Evolutionary conservation across 2,888 invertebrate species (phyloP).

Genomic region (Cyrtodaria siliqua): DNA sequence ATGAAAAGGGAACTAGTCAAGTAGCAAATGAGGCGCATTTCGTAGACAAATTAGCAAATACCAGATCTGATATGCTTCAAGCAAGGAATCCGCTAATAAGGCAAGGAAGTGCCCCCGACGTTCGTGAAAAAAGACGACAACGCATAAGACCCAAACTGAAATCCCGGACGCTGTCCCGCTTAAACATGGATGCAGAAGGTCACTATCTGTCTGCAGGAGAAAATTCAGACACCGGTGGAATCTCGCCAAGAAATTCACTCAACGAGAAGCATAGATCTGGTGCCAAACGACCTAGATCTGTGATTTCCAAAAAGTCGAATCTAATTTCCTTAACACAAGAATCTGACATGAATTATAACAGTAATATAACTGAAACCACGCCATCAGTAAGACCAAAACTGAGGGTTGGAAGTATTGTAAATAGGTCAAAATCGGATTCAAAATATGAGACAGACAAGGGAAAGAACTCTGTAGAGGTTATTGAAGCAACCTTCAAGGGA

Average conservation of each 20-base stretch:
- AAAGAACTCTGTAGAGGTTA: slow-evolving; percentile 1
- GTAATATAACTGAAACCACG: slow-evolving; percentile 1
- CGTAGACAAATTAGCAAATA: too few relatives aligned
- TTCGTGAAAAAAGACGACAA: slow-evolving; percentile 5
- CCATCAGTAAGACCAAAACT: slow-evolving; percentile 29
- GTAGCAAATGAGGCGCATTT: too few relatives aligned
- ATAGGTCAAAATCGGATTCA: slow-evolving; percentile 51
- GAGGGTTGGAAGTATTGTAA: slow-evolving; percentile 26
- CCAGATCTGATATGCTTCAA: neutral
- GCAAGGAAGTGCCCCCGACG: neutral
- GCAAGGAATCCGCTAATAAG: neutral
- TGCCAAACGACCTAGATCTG: slow-evolving; percentile 51
- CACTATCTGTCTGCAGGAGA: neutral
- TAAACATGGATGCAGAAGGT: slow-evolving; percentile 24
- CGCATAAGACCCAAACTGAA: slow-evolving; percentile 35
- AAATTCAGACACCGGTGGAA: neutral
- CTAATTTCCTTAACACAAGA: slow-evolving; percentile 19
- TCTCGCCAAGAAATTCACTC: slow-evolving; percentile 10
- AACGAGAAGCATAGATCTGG: slow-evolving; percentile 19
- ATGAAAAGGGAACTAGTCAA: too few relatives aligned
- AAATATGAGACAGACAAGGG: slow-evolving; percentile 50
- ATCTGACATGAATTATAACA: neutral
- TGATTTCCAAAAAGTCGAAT: slow-evolving; percentile 59
- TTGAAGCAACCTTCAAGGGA: slow-evolving; percentile 8
- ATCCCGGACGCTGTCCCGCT: slow-evolving; percentile 35